A percentile compares a stretch with the other conserved stretches of the same genome.
Evolutionary conservation across 2,113 vertebrate genomes (phyloP).

Genomic region (Quiscalus mexicanus): DNA sequence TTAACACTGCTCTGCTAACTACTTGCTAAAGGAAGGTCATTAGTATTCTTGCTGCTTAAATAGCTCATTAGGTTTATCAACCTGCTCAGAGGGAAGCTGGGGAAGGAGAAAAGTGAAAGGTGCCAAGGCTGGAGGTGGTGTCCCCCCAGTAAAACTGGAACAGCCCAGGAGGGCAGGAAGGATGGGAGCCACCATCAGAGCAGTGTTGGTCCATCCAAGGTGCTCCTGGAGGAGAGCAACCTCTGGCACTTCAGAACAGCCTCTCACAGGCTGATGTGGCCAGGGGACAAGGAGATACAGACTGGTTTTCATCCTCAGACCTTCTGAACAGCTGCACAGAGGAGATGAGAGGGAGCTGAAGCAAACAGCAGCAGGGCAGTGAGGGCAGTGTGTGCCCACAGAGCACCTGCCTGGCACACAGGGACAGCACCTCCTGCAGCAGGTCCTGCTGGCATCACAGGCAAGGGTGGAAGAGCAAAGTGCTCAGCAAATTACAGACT

Average conservation of each 20-base stretch:
- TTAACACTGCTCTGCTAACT: slow-evolving; percentile 37
- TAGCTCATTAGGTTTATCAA: slow-evolving; percentile 31
- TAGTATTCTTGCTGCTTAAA: slow-evolving; percentile 27
- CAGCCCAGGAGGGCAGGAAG: neutral
- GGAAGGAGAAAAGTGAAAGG: neutral
- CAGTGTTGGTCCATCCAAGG: neutral
- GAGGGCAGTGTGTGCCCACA: neutral
- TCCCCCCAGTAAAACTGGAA: neutral
- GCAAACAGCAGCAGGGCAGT: neutral
- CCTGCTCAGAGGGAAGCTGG: neutral
- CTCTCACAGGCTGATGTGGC: accelerated
- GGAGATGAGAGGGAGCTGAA: neutral
- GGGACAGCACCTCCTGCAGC: neutral
- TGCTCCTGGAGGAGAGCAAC: neutral
- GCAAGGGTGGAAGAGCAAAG: neutral
- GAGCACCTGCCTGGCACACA: neutral
- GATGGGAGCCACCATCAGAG: neutral
- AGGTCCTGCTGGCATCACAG: accelerated
- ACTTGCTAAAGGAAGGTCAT: slow-evolving; percentile 34
- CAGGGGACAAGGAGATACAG: neutral
- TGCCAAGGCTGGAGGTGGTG: neutral
- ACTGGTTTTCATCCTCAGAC: neutral
- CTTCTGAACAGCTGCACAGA: neutral
- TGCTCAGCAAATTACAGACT: neutral
- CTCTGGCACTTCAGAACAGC: neutral